These are phyloP conservation scores for Takifugu bimaculatus DNA, from an alignment of 2,113 vertebrate species.

Conservation along the genomic window DNA sequence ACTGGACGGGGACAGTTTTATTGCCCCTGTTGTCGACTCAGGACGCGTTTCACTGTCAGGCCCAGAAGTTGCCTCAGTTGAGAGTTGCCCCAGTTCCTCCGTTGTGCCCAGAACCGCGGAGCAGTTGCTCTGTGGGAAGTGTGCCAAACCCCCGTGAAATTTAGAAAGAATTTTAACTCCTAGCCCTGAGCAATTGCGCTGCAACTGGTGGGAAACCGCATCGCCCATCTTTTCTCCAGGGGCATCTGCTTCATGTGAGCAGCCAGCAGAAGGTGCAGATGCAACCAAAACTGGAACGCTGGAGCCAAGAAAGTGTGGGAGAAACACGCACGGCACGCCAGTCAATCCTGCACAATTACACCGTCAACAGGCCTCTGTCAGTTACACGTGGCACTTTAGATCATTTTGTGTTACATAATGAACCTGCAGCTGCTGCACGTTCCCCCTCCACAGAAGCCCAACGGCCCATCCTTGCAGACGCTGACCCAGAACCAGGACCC, in stretches of 20 bases:
- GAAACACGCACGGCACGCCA: neutral
- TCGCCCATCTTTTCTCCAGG: too few species aligned
- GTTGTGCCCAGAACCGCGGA: too few species aligned
- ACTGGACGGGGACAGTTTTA: slow-evolving; percentile 1
- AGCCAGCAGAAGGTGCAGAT: neutral
- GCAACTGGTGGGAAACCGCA: too few species aligned
- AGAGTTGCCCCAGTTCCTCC: too few species aligned
- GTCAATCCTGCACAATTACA: neutral
- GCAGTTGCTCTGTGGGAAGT: too few species aligned
- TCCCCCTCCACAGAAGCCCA: slow-evolving; percentile 18
- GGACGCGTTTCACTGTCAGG: too few species aligned
- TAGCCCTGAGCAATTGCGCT: too few species aligned
- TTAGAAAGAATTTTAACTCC: too few species aligned
- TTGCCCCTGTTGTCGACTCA: neutral
- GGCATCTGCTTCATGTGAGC: slow-evolving; percentile 11
- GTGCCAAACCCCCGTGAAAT: too few species aligned
- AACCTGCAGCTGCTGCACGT: slow-evolving; percentile 14
- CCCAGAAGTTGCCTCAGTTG: too few species aligned
- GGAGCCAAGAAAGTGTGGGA: neutral
- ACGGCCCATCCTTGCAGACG: neutral
- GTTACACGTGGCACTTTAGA: neutral
- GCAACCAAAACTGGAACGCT: neutral
- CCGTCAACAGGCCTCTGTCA: neutral
- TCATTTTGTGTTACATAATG: slow-evolving; percentile 18
- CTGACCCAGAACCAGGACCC: too few species aligned